phyloP scores from a whole-genome alignment of 2,888 invertebrate species.

The Lycophotia porphyrea region DNA sequence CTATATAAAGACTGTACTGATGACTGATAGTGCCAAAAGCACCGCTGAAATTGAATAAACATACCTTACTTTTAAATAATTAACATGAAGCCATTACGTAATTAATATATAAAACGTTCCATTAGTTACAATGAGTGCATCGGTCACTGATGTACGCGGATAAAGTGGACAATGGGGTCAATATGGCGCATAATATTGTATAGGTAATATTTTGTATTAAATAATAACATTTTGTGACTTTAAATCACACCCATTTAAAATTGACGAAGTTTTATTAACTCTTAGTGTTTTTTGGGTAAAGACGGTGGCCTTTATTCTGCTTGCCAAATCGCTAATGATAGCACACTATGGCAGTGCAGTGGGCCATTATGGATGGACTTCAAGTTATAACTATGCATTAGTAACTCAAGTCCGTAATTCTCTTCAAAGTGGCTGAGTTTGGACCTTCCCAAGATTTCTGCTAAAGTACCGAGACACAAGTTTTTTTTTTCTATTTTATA shows the following conservation, averaged over 20 bases:
- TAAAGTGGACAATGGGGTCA: slow-evolving; percentile 51
- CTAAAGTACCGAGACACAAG: not conserved
- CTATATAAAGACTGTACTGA: not conserved
- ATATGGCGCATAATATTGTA: slow-evolving; percentile 37
- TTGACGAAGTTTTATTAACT: not conserved
- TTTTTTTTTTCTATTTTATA: not conserved
- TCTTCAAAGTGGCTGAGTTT: not conserved
- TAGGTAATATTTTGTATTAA: slow-evolving; percentile 29
- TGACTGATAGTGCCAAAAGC: not conserved
- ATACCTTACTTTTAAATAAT: slow-evolving; percentile 31
- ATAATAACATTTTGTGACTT: slow-evolving; percentile 11
- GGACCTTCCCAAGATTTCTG: not conserved
- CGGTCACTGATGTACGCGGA: slow-evolving; percentile 27
- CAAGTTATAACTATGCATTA: not conserved
- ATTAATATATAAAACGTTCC: slow-evolving; percentile 54
- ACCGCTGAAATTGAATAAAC: slow-evolving; percentile 5
- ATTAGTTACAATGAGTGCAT: slow-evolving; percentile 45
- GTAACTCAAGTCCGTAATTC: not conserved
- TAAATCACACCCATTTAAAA: slow-evolving; percentile 12
- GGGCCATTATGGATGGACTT: slow-evolving; percentile 11
- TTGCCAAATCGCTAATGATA: slow-evolving; percentile 14
- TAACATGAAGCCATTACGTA: slow-evolving; percentile 32
- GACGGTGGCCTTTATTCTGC: not conserved
- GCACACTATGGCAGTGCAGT: not conserved
- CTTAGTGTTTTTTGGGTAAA: not conserved